Evolutionary conservation across 2,888 invertebrate species (phyloP).

Genomic region (Bembecia ichneumoniformis): DNA sequence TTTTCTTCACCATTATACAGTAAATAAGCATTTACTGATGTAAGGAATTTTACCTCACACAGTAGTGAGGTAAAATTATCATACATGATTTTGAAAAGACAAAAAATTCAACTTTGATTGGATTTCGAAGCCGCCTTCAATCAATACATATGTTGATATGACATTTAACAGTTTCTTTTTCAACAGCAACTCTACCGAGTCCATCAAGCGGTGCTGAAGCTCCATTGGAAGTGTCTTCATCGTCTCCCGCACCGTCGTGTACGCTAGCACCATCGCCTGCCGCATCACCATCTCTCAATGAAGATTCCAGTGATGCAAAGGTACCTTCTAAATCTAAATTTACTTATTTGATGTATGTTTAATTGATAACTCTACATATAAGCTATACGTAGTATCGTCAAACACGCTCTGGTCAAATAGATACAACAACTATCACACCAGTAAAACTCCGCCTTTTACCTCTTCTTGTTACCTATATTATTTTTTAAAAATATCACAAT

Average conservation of each 20-base stretch:
- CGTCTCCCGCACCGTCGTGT: constrained; percentile 27
- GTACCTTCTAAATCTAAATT: constrained; percentile 15
- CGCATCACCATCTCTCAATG: constrained; percentile 42
- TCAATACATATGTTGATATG: constrained; percentile 4
- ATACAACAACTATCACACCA: too few relatives aligned
- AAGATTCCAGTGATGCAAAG: constrained; percentile 62
- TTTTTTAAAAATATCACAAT: too few relatives aligned
- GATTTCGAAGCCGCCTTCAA: neutral
- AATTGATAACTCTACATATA: too few relatives aligned
- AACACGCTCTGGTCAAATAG: too few relatives aligned
- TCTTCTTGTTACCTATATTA: too few relatives aligned
- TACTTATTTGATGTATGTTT: too few relatives aligned
- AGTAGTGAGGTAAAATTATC: too few relatives aligned
- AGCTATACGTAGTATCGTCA: too few relatives aligned
- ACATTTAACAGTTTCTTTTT: constrained; percentile 4
- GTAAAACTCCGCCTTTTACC: too few relatives aligned
- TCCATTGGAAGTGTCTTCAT: constrained; percentile 28
- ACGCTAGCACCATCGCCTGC: constrained; percentile 41
- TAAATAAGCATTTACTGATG: too few relatives aligned
- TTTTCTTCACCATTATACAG: too few relatives aligned
- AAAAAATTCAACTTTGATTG: neutral
- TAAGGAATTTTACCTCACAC: too few relatives aligned
- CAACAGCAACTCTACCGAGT: constrained; percentile 47
- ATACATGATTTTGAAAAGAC: neutral
- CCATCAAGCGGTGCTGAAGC: constrained; percentile 55